Evolutionary conservation across 1,140 invertebrate species (phyloP), one percentile per base, ranked within the genome.

Genomic region (Drosophila pallidifrons): DNA sequence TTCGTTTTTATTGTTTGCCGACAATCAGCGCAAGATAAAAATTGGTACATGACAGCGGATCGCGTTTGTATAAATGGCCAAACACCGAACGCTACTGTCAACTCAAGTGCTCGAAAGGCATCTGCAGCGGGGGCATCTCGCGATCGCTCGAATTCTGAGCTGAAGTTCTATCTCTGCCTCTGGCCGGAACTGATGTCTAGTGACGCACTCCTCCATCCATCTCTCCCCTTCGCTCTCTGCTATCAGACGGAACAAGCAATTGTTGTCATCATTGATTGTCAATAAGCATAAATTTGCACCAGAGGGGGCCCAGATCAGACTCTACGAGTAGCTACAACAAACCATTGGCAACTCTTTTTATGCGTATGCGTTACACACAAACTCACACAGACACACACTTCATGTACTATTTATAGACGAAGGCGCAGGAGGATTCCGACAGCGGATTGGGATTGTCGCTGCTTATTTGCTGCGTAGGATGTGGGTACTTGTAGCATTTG

Each of bases 201-300:
- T 41, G 71, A 58, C 32, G 46, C 35, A 38, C 10, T 25, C 8
- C 3, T 16, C 11, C 4, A 1, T 3, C 10, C 28, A 7, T 25
- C 11, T 46, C 20, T 8, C 35, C 43, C 5, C 13, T 52, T 41
- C 25, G 30, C 16, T 30, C 28, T 52, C 13, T 28, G 20, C 60
- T 73, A 70, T 83, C 71, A 76, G 80, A 83, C 85, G 85, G 86
- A 89, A 85, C 82, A 91, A 90, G 85, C 89, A 86, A 91, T 91
- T 91, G 89, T 91, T 91, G 89, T 91, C 89, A 91, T 91, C 82
- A 91, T 91, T 91, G 89, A 91, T 91, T 89, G 82, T 87, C 89
- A 90, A 91, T 91, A 89, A 91, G 89, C 90, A 91, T 91, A 91
- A 91, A 91, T 91, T 89, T 91, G 82, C 85, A 81, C 85, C 85